Percentiles rank a stretch among this genome's conserved stretches.
Conservation (phyloP, 2,113 vertebrate genomes). For the Mellivora capensis region DNA sequence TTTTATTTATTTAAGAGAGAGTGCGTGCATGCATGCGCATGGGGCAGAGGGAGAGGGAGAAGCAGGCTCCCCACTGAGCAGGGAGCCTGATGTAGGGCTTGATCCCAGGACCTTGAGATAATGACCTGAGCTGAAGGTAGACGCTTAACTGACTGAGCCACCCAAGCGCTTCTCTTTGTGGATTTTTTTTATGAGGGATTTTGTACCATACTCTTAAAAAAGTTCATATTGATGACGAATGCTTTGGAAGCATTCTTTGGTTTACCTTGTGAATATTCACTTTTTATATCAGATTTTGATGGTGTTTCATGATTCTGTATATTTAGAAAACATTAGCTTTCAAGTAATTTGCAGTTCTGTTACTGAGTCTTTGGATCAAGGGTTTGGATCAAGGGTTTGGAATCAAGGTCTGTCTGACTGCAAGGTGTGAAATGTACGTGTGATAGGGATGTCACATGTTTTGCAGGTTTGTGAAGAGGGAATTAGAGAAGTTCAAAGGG, state of each 20-base stretch:
- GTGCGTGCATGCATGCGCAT: background rate
- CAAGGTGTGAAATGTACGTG: background rate
- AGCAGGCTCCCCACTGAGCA: background rate
- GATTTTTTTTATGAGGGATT: background rate
- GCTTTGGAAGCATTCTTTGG: background rate
- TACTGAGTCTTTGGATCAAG: background rate
- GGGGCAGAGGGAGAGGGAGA: background rate
- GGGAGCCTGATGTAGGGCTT: background rate
- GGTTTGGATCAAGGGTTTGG: too few species aligned
- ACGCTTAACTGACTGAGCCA: background rate
- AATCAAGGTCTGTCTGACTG: too few species aligned
- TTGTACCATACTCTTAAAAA: background rate
- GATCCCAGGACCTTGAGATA: background rate
- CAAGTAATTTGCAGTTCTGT: background rate
- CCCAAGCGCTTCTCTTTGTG: background rate
- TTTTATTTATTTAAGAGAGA: background rate
- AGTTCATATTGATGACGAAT: background rate
- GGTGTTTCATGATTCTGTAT: background rate
- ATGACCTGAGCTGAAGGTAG: background rate
- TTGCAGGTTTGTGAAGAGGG: background rate
- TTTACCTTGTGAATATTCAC: background rate
- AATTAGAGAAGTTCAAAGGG: background rate
- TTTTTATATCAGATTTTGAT: background rate
- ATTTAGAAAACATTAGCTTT: background rate
- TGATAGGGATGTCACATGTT: background rate